Percentiles rank a stretch among this genome's conserved stretches.
These are phyloP conservation scores for Hylomyscus alleni DNA, from an alignment of 2,797 vertebrate genomes.

Conservation along the genomic window DNA sequence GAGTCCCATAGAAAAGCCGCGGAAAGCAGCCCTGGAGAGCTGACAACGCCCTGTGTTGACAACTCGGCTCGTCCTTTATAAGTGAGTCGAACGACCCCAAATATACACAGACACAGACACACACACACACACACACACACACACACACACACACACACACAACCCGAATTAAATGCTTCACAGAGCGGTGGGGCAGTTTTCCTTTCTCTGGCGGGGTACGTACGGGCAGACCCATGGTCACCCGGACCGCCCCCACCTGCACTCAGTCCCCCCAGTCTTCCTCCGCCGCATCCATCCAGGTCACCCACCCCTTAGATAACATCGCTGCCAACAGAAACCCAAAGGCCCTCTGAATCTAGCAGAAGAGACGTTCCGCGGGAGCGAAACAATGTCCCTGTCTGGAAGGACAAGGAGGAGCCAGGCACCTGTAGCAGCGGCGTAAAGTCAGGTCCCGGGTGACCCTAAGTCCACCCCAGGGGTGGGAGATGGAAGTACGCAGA, in stretches of 20 bases:
- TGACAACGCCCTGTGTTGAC: constrained; percentile 12
- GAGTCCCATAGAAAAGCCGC: background rate
- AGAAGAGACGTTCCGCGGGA: constrained; percentile 38
- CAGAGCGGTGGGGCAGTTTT: background rate
- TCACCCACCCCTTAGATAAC: background rate
- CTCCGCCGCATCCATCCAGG: accelerated
- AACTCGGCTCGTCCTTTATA: background rate
- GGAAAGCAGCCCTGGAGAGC: background rate
- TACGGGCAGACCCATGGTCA: background rate
- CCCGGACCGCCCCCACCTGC: background rate
- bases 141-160: background rate
- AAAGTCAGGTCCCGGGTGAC: background rate
- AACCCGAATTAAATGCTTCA: background rate
- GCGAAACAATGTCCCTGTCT: background rate
- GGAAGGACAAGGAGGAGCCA: background rate
- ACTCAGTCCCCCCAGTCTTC: background rate
- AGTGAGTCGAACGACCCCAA: background rate
- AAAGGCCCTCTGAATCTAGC: constrained; percentile 54
- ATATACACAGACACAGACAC: background rate
- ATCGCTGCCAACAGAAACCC: constrained; percentile 39
- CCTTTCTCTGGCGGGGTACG: background rate
- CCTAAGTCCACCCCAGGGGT: background rate
- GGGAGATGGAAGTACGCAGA: background rate
- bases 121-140: background rate
- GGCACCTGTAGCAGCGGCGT: background rate